Conservation (phyloP, 2,797 vertebrate genomes). For the Coracias cyanogaster region DNA sequence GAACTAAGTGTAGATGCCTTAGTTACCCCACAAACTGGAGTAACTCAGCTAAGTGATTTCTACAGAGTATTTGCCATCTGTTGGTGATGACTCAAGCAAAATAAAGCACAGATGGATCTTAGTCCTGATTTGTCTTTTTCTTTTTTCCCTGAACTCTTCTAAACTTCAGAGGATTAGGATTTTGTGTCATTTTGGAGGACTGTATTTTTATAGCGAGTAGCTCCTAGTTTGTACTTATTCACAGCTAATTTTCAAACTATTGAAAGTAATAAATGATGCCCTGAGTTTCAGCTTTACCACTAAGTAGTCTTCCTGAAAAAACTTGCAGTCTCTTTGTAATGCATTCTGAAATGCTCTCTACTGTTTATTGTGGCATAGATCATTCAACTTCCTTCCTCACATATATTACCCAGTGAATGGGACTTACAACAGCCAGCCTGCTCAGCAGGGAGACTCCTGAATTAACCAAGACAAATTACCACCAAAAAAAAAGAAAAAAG, state of each 20-base stretch:
- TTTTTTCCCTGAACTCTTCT: not conserved
- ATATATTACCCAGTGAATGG: not conserved
- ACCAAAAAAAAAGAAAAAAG: not conserved
- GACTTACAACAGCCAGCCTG: conserved; percentile 3
- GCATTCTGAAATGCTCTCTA: not conserved
- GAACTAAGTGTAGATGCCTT: not conserved
- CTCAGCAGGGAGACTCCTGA: not conserved
- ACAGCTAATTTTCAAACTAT: not conserved
- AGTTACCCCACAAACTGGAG: not conserved
- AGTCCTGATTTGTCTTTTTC: not conserved
- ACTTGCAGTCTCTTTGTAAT: not conserved
- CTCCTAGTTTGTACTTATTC: not conserved
- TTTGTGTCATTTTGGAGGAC: not conserved
- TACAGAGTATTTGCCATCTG: not conserved
- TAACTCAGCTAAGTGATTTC: conserved; percentile 1
- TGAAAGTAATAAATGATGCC: not conserved
- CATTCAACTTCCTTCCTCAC: not conserved
- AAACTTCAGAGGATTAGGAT: not conserved
- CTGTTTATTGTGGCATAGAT: not conserved
- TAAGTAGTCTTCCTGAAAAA: not conserved
- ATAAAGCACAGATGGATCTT: not conserved
- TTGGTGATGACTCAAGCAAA: conserved; percentile 3
- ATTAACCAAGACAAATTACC: conserved; percentile 13
- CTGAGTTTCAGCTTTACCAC: not conserved
- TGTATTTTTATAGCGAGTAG: not conserved